Evolutionary conservation across 1,140 invertebrate genomes (phyloP).

Genomic region (Oncopodura yosiiana): DNA sequence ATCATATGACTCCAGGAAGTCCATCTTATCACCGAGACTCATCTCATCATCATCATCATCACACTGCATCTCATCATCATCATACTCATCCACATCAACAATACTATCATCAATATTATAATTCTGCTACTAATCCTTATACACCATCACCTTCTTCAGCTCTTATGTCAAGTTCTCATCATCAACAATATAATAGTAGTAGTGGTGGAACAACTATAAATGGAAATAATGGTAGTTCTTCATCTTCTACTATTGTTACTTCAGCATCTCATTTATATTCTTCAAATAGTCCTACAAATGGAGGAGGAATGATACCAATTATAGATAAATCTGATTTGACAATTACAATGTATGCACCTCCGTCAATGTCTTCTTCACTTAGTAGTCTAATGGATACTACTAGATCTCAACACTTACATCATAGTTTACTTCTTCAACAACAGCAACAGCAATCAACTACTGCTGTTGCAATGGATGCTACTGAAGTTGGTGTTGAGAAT

Average conservation of each 20-base stretch:
- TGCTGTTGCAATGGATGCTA: background rate
- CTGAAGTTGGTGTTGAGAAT: conserved; percentile 1
- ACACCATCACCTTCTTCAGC: conserved; percentile 21
- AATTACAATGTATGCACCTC: conserved; percentile 30
- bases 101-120: conserved; percentile 23
- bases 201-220: background rate
- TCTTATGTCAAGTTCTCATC: conserved; percentile 18
- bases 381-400: background rate
- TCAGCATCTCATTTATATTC: background rate
- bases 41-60: conserved; percentile 12
- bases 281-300: background rate
- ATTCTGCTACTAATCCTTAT: conserved; percentile 21
- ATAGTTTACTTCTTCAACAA: background rate
- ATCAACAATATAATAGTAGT: background rate
- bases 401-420: background rate
- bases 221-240: background rate
- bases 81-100: conserved; percentile 24
- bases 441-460: background rate
- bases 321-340: conserved; percentile 31
- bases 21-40: conserved; percentile 17
- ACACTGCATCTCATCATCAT: conserved; percentile 1
- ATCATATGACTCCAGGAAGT: conserved; percentile 28
- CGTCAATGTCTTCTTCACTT: background rate
- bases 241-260: background rate
- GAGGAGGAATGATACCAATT: conserved; percentile 12